Base-by-base conservation (phyloP, 2,888 invertebrate genomes). In the Lomographa bimaculata region DNA sequence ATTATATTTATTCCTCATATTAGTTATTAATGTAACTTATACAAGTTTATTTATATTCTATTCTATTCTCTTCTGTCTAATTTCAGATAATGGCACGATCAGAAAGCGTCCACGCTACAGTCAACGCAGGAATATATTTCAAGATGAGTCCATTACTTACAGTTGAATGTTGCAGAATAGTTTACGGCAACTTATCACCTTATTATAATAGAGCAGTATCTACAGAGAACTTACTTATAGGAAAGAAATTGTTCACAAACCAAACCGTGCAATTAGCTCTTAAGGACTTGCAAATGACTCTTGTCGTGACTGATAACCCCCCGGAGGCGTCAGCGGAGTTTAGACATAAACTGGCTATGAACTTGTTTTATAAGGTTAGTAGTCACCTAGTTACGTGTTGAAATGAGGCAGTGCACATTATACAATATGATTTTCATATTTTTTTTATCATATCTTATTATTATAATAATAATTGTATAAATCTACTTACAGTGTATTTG, bases 91-190 rank as follows among this genome's bases (percentile, higher is more conserved):
- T 93, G 91, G 92, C 93, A 0, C 80, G 94, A 45, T 90, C 93
- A 0, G 94, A 94, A 79, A 94, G 93, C 61, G 91, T 94, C 0
- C 94, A 94, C 60, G 95, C 95, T 0, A 90, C 93, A 29, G 93
- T 96, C 0, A 95, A 95, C 57, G 93, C 94, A 10, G 95, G 92
- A 3, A 94, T 95, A 60, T 67, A 93, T 0, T 89, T 93, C 32
- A 90, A 91, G 66, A 59, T 94, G 9, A 60, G 81, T 34, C 79
- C 38, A 26, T 63, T 79, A 44, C 54, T 79, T 40, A 66, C 79
- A 11, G 66, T 91, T 0, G 59, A 71, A 16, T 68, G 69, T 11
- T 91, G 91, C 1, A 73, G 77, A n/a, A 81, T 94, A 12, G 91
- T 92, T 0, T 92, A 84, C 51, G 93, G 93, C 4, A 91, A 91